A percentile compares a stretch with the other conserved stretches of the same genome.
Evolutionary conservation across 2,888 invertebrate species (phyloP).

Genomic region (Polylopha cassiicola): DNA sequence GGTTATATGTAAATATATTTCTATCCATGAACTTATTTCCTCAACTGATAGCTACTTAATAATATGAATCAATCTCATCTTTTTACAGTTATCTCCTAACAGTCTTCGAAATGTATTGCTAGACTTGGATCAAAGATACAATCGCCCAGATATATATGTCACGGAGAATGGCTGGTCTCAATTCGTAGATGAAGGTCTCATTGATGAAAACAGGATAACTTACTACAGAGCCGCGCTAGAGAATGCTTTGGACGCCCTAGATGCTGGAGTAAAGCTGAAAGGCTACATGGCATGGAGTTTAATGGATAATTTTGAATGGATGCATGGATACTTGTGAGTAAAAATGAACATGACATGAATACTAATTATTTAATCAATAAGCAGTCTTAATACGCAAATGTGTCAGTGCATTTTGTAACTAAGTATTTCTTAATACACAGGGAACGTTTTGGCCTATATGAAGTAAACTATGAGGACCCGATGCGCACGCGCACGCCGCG

Average conservation of each 20-base stretch:
- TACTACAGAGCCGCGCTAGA: conserved; percentile 61
- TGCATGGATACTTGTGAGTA: conserved; percentile 60
- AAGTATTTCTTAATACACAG: too few species aligned
- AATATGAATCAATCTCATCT: too few species aligned
- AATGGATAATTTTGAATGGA: conserved; percentile 78
- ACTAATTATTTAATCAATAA: conserved; percentile 1
- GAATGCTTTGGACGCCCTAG: conserved; percentile 41
- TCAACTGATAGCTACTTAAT: too few species aligned
- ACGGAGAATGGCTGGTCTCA: background rate
- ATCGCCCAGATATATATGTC: background rate
- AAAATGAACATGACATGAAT: background rate
- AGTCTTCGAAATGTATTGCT: conserved; percentile 75
- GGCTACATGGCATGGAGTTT: conserved; percentile 74
- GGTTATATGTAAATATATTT: conserved; percentile 27
- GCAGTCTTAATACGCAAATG: background rate
- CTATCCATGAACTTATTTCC: too few species aligned
- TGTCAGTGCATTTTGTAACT: background rate
- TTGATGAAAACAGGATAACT: conserved; percentile 64
- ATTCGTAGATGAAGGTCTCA: conserved; percentile 33
- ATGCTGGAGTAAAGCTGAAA: conserved; percentile 43
- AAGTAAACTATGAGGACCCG: conserved; percentile 76
- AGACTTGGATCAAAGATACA: conserved; percentile 49
- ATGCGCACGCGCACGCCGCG: conserved; percentile 75
- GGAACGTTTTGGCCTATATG: conserved; percentile 77
- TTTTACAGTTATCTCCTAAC: conserved; percentile 69